Evolutionary conservation across 2,113 vertebrate genomes (phyloP).

Genomic region (Phyllostomus discolor): DNA sequence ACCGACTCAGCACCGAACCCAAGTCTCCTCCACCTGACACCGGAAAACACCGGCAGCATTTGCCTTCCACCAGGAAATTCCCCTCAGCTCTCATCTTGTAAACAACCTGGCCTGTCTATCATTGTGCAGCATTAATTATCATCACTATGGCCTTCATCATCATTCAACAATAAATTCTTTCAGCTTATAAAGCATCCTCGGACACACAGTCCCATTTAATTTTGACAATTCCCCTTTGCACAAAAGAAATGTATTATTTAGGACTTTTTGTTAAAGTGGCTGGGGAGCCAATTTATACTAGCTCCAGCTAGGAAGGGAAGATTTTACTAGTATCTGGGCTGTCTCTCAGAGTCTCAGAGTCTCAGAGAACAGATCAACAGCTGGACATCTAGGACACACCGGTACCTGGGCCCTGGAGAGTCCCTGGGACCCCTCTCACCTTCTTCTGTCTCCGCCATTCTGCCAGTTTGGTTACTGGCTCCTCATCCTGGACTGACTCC

Average conservation of each 20-base stretch:
- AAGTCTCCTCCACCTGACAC: neutral
- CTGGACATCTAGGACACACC: neutral
- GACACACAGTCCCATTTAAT: neutral
- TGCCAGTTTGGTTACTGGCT: neutral
- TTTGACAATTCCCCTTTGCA: neutral
- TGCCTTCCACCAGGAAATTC: neutral
- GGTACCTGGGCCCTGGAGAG: neutral
- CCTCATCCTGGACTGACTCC: neutral
- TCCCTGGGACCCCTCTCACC: neutral
- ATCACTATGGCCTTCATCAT: neutral
- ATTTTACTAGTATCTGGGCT: neutral
- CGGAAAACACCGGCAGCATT: neutral
- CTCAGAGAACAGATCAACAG: neutral
- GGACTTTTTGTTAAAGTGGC: neutral
- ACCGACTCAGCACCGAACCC: neutral
- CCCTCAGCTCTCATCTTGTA: neutral
- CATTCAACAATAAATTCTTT: neutral
- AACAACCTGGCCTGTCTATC: neutral
- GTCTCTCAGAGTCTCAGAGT: neutral
- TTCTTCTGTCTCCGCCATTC: neutral
- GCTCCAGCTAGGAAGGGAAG: neutral
- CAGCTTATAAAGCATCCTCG: neutral
- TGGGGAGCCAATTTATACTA: neutral
- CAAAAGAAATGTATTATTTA: constrained; percentile 15
- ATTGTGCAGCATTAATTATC: neutral